phyloP scores from a whole-genome alignment of 2,113 vertebrate species.

The Salvelinus sp. region DNA sequence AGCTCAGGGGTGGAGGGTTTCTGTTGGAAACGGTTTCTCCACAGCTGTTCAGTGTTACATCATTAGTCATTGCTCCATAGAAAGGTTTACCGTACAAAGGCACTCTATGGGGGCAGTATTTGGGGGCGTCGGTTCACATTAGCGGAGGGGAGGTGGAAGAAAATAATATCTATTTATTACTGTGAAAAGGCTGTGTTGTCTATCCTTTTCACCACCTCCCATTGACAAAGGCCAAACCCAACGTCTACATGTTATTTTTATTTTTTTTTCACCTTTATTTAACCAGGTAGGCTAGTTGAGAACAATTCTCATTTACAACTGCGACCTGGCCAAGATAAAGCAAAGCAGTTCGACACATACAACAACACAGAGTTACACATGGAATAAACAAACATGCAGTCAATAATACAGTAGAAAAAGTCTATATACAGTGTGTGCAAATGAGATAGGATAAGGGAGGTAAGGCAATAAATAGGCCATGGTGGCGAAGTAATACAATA shows the following conservation, averaged over 20 bases:
- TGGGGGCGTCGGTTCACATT: not conserved
- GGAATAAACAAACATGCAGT: no score
- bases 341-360: no score
- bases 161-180: constrained; percentile 11
- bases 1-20: not conserved
- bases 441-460: no score
- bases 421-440: no score
- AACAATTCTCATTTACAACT: no score
- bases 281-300: no score
- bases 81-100: constrained; percentile 4
- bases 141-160: constrained; percentile 1
- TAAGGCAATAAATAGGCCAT: no score
- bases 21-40: not conserved
- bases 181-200: constrained; percentile 2
- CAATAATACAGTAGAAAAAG: no score
- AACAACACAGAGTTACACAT: no score
- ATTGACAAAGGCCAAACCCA: not conserved
- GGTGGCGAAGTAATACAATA: no score
- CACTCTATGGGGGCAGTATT: not conserved
- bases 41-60: constrained; percentile 16
- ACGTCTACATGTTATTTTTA: not conserved
- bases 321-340: no score
- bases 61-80: constrained; percentile 9
- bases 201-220: not conserved
- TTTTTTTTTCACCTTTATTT: no score